A percentile compares a stretch with the other conserved stretches of the same genome.
Evolutionary conservation across 2,113 vertebrate genomes (phyloP).

Genomic region (Leptosomus discolor): DNA sequence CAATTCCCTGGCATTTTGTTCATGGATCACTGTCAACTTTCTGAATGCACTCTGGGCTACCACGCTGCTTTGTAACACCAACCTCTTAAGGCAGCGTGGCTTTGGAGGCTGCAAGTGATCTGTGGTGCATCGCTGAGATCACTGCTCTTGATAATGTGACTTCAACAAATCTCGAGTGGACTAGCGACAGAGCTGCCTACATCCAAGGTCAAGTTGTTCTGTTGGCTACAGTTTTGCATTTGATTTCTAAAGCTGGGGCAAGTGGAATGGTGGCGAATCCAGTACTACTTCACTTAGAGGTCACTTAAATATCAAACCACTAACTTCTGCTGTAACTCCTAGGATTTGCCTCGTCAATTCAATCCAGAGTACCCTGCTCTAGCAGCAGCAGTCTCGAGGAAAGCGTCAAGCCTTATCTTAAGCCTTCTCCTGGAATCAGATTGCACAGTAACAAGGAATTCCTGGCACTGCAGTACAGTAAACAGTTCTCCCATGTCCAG

Average conservation of each 20-base stretch:
- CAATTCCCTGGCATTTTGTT: neutral
- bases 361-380: neutral
- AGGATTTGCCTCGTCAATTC: neutral
- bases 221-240: neutral
- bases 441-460: constrained; percentile 32
- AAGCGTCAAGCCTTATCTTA: neutral
- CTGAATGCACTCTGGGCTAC: neutral
- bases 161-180: neutral
- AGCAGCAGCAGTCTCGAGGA: neutral
- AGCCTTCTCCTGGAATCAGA: constrained; percentile 18
- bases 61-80: neutral
- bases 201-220: constrained; percentile 12
- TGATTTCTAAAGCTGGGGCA: constrained; percentile 5
- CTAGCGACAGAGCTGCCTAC: neutral
- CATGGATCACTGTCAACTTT: neutral
- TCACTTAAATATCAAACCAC: neutral
- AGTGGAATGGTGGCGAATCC: neutral
- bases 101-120: fast-evolving
- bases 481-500: constrained; percentile 45
- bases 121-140: neutral
- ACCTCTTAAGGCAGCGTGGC: neutral
- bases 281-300: neutral
- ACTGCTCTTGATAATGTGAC: neutral
- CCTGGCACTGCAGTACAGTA: constrained; percentile 23
- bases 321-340: neutral